phyloP scores from a whole-genome alignment of 2,888 invertebrate species.

The Cotesia congregata region DNA sequence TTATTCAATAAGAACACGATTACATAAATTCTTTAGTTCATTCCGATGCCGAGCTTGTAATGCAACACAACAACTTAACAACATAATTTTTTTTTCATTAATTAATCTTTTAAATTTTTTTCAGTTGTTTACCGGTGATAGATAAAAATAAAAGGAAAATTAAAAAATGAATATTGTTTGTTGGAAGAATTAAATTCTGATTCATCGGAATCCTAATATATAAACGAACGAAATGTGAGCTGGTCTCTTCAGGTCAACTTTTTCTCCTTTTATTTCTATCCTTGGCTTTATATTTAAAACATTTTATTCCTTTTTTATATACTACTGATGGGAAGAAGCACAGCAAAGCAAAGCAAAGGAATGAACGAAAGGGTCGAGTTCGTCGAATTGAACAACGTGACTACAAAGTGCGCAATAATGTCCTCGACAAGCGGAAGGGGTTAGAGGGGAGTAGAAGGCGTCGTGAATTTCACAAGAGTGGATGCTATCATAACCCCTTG shows the following conservation, averaged over 20 bases:
- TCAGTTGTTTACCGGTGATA: too few species aligned
- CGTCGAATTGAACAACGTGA: conserved; percentile 28
- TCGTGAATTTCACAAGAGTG: conserved; percentile 41
- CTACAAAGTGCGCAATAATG: conserved; percentile 31
- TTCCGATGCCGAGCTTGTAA: too few species aligned
- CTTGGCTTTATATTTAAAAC: conserved; percentile 31
- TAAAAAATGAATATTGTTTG: neutral
- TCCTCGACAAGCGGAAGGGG: conserved; percentile 30
- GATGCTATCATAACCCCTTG: conserved; percentile 26
- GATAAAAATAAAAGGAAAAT: too few species aligned
- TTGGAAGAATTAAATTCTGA: conserved; percentile 17
- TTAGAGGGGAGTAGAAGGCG: conserved; percentile 15
- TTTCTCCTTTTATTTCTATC: conserved; percentile 14
- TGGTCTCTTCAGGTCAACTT: conserved; percentile 12
- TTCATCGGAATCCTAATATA: conserved; percentile 20
- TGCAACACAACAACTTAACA: neutral
- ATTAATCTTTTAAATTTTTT: too few species aligned
- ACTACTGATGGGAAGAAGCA: neutral
- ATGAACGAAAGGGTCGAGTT: conserved; percentile 28
- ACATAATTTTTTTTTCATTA: too few species aligned
- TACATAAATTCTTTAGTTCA: too few species aligned
- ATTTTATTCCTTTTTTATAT: conserved; percentile 7
- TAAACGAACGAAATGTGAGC: conserved; percentile 8
- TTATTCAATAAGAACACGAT: too few species aligned
- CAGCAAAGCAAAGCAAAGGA: neutral